A percentile compares a stretch with the other conserved stretches of the same genome.
Evolutionary conservation across 1,140 invertebrate genomes (phyloP).

Genomic region (Cydia splendana): DNA sequence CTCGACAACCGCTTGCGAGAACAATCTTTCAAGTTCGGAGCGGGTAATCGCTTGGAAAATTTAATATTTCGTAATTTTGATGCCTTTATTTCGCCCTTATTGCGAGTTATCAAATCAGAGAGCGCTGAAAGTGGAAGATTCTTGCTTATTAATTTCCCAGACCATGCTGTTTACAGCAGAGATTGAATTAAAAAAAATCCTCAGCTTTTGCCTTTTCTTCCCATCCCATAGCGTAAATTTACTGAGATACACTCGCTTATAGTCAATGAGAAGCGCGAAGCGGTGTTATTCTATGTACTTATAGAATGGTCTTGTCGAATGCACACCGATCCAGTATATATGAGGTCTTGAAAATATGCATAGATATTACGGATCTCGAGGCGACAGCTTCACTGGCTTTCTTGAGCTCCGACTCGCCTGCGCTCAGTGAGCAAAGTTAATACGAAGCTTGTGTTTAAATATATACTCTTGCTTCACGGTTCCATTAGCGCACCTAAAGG

Average conservation of each 20-base stretch:
- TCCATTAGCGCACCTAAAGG: constrained; percentile 44
- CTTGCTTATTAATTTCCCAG: constrained; percentile 31
- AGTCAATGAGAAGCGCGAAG: constrained; percentile 47
- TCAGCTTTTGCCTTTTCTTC: constrained; percentile 11
- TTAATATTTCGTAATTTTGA: constrained; percentile 47
- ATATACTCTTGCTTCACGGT: constrained; percentile 41
- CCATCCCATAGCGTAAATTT: constrained; percentile 36
- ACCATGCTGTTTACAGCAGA: constrained; percentile 24
- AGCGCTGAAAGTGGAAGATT: constrained; percentile 29
- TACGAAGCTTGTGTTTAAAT: constrained; percentile 32
- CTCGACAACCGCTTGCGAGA: constrained; percentile 40
- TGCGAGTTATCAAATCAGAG: constrained; percentile 34
- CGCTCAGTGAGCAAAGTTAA: not conserved
- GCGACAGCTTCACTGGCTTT: not conserved
- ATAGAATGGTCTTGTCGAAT: not conserved
- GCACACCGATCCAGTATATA: not conserved
- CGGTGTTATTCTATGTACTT: constrained; percentile 29
- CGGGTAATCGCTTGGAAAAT: constrained; percentile 46
- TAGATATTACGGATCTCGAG: not conserved
- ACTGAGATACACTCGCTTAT: constrained; percentile 39
- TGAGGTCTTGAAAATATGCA: constrained; percentile 9
- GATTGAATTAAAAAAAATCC: constrained; percentile 21
- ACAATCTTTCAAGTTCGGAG: constrained; percentile 46
- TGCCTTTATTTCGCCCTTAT: constrained; percentile 42
- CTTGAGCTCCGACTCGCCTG: not conserved